Evolutionary conservation across 1,140 invertebrate genomes (phyloP).

Genomic region (Diorhabda sublineata): DNA sequence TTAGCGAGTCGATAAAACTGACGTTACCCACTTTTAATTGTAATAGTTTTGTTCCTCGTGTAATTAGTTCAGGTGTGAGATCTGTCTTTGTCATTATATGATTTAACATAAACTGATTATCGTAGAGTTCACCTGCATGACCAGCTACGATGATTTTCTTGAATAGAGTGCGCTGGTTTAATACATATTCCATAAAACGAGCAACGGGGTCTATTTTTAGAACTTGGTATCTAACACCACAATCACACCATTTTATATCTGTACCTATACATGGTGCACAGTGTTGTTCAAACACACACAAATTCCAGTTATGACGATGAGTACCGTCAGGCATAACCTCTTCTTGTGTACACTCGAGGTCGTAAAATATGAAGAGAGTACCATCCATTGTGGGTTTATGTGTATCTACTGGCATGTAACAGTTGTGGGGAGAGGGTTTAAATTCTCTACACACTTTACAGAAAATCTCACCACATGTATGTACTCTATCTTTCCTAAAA

Average conservation of each 20-base stretch:
- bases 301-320: no score
- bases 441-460: no score
- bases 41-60: neutral
- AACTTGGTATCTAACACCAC: slow-evolving; percentile 7
- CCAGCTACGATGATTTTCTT: slow-evolving; percentile 7
- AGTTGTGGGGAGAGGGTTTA: no score
- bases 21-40: neutral
- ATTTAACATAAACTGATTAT: slow-evolving; percentile 10
- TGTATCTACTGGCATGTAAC: no score
- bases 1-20: slow-evolving; percentile 8
- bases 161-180: slow-evolving; percentile 7
- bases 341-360: no score
- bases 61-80: slow-evolving; percentile 5
- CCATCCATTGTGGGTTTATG: no score
- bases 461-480: no score
- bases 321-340: no score
- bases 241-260: neutral
- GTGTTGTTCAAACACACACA: no score
- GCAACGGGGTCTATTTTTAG: slow-evolving; percentile 4
- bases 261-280: no score
- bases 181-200: slow-evolving; percentile 7
- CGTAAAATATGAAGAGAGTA: no score
- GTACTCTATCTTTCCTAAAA: no score
- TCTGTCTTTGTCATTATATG: slow-evolving; percentile 7
- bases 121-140: slow-evolving; percentile 7